phyloP scores from a whole-genome alignment of 2,797 vertebrate genomes.

The Pteronotus mesoamericanus region DNA sequence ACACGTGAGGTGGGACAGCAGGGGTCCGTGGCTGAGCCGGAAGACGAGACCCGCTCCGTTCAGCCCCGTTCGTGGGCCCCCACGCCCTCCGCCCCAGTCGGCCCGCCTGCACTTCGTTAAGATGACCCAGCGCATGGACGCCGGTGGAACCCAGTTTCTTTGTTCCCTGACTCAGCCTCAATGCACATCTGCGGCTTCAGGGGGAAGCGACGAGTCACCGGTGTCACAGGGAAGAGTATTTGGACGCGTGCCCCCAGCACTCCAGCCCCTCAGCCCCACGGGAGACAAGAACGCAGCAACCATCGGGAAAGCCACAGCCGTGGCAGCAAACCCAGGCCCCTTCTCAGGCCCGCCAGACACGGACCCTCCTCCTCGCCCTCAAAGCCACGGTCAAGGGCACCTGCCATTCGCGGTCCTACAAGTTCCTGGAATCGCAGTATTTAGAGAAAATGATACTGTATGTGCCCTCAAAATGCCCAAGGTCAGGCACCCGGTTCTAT shows the following conservation, averaged over 20 bases:
- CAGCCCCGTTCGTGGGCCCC: no score
- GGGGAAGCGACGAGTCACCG: not conserved
- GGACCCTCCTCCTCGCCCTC: not conserved
- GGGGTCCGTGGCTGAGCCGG: no score
- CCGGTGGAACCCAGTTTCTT: no score
- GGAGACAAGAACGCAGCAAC: not conserved
- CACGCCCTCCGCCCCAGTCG: no score
- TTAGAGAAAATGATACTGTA: not conserved
- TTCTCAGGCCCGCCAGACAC: not conserved
- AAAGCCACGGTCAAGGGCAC: not conserved
- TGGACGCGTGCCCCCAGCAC: no score
- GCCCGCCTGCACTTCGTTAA: not conserved
- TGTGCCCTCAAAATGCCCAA: not conserved
- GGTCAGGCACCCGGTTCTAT: no score
- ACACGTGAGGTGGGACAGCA: no score
- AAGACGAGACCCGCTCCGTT: no score
- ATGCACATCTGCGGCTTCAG: not conserved
- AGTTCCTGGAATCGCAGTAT: not conserved
- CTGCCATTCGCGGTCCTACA: not conserved
- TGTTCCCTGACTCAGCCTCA: not conserved
- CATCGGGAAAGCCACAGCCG: not conserved
- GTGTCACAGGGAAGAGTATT: not conserved
- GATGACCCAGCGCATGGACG: not conserved
- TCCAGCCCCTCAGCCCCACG: not conserved
- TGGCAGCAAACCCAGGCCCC: not conserved